Evolutionary conservation across 2,113 vertebrate genomes (phyloP).

Genomic region (Eptesicus fuscus): DNA sequence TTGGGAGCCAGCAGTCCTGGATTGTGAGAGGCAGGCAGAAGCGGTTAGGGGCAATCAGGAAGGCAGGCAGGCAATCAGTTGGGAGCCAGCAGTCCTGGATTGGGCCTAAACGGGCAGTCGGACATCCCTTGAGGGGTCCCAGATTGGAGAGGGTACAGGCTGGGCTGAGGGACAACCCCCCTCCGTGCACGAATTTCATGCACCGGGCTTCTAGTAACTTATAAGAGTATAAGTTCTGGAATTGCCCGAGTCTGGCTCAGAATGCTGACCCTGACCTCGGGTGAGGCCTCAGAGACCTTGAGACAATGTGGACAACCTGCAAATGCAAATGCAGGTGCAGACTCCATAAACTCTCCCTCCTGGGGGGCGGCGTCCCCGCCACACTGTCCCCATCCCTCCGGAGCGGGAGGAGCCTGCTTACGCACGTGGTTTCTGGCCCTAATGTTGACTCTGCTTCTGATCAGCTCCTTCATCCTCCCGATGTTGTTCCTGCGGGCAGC

Average conservation of each 20-base stretch:
- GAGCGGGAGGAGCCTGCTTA: neutral
- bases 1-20: too few species aligned
- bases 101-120: too few species aligned
- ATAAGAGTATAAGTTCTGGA: neutral
- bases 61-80: too few species aligned
- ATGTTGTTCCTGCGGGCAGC: slow-evolving; percentile 85
- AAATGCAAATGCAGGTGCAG: too few species aligned
- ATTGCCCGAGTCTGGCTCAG: neutral
- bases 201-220: too few species aligned
- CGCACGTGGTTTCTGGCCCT: slow-evolving; percentile 89
- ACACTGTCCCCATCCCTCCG: neutral
- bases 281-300: neutral
- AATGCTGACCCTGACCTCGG: neutral
- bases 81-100: too few species aligned
- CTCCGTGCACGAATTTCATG: too few species aligned
- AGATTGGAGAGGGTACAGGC: too few species aligned
- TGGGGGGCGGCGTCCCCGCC: fast-evolving
- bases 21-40: too few species aligned
- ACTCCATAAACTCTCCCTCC: neutral
- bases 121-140: too few species aligned
- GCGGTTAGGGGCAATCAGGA: too few species aligned
- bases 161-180: too few species aligned
- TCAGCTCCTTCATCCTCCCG: slow-evolving; percentile 84
- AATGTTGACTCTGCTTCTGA: slow-evolving; percentile 86
- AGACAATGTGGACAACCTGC: neutral